Base-by-base conservation (phyloP, 2,113 vertebrate genomes). In the Archilochus colubris region DNA sequence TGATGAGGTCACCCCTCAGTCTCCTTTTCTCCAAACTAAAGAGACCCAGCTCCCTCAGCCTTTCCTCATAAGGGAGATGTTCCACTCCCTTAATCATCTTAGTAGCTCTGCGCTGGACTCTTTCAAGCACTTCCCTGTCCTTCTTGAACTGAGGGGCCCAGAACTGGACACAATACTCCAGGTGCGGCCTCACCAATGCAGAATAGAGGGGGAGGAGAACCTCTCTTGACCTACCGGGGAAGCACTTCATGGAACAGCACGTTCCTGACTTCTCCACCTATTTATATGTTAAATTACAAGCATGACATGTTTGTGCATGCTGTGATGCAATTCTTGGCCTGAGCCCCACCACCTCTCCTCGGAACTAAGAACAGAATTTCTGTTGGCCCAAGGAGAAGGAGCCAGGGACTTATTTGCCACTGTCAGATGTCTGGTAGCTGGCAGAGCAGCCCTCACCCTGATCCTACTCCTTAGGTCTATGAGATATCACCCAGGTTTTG, bases 221-320 rank as follows among this genome's bases (percentile, higher is more conserved):
- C n/a, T n/a, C n/a, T n/a, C n/a, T n/a, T n/a, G n/a, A n/a, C n/a
- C n/a, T n/a, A n/a, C n/a, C n/a, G n/a, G 33, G 57, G 82, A 72
- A 83, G 24, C 36, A n/a, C 5, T 57, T 40, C 2, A 0, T 33
- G 3, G 10, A 91, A 59, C 18, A 63, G 54, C 6, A 5, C 24
- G 7, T 57, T 51, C 74, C 86, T 1, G 7, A n/a, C n/a, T 69
- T 67, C 22, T 22, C 46, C 50, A 61, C 40, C 19, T 79, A 14
- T 40, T 80, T 79, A 0, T 44, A 14, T 4, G 5, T 36, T 87
- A 62, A 77, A 18, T 64, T 43, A 72, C 30, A 72, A 79, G 28
- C 38, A 36, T 0, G 2, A 31, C n/a, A 27, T 10, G 19, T 77
- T 67, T 78, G 55, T 70, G n/a, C 33, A 22, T 0, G 6, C 58